phyloP scores from a whole-genome alignment of 2,113 vertebrate species.

The Balaenoptera acutorostrata region DNA sequence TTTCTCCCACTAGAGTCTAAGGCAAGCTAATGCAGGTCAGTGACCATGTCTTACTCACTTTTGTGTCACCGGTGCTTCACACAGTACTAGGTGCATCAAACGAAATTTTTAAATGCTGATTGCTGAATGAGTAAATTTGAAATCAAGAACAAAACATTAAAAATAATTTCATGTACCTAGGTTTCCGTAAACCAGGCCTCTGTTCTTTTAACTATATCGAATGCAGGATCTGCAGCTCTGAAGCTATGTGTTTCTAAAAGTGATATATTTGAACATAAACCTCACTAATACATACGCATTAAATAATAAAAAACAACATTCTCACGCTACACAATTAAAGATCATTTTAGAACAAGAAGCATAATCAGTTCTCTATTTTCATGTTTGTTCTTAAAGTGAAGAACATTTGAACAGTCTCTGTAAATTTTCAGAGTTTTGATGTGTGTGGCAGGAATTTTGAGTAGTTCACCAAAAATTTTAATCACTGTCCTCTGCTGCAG shows the following conservation, averaged over 20 bases:
- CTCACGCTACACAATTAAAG: constrained; percentile 9
- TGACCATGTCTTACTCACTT: neutral
- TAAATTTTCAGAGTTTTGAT: constrained; percentile 23
- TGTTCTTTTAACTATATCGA: neutral
- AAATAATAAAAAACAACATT: constrained; percentile 28
- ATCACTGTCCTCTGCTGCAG: constrained; percentile 48
- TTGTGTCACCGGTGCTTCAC: neutral
- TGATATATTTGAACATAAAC: neutral
- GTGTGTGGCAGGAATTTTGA: constrained; percentile 34
- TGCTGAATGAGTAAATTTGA: neutral
- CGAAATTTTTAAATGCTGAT: neutral
- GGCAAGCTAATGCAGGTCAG: neutral
- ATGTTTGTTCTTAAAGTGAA: constrained; percentile 44
- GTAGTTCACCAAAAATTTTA: constrained; percentile 40
- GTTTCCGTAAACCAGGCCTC: neutral
- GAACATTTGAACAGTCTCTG: neutral
- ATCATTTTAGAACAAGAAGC: constrained; percentile 43
- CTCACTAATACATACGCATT: constrained; percentile 24
- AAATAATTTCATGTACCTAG: neutral
- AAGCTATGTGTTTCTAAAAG: neutral
- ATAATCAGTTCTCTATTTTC: constrained; percentile 45
- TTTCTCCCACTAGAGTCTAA: neutral
- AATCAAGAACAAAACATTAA: neutral
- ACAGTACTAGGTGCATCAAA: neutral
- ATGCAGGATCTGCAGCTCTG: neutral